Conservation (phyloP, 2,113 vertebrate species). For the Erythrocercus mccallii region DNA sequence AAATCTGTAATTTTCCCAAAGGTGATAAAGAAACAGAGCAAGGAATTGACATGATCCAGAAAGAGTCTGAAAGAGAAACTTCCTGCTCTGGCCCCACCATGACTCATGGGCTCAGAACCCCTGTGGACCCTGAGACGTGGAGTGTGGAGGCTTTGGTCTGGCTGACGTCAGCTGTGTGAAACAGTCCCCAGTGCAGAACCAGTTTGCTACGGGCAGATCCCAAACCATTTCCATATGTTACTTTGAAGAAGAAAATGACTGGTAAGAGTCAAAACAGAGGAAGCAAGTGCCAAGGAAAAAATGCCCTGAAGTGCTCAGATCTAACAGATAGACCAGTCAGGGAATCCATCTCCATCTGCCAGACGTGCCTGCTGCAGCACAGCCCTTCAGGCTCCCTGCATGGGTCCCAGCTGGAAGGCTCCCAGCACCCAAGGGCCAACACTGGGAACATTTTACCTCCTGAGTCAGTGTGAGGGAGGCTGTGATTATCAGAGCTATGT, state of each 20-base stretch:
- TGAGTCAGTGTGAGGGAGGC: not conserved
- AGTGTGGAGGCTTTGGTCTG: slow-evolving; percentile 82
- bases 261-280: slow-evolving; percentile 71
- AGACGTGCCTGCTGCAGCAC: slow-evolving; percentile 1
- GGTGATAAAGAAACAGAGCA: not conserved
- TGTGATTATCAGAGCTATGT: not conserved
- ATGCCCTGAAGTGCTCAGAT: slow-evolving; percentile 46
- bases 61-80: slow-evolving; percentile 73
- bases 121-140: slow-evolving; percentile 83
- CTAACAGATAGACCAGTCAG: not conserved
- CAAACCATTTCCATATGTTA: slow-evolving; percentile 93
- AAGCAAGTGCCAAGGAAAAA: not conserved
- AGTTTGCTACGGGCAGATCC: slow-evolving; percentile 88
- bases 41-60: not conserved
- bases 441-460: not conserved
- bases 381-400: not conserved
- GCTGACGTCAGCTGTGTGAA: slow-evolving; percentile 85
- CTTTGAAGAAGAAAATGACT: slow-evolving; percentile 92
- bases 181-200: slow-evolving; percentile 84
- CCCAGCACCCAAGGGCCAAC: not conserved
- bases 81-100: slow-evolving; percentile 82
- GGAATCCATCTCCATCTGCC: not conserved
- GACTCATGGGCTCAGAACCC: slow-evolving; percentile 81
- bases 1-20: not conserved
- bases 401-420: slow-evolving; percentile 1